Evolutionary conservation across 64 coral and sea anemone genomes (phyloP).

Genomic region (Pachyseris speciosa): DNA sequence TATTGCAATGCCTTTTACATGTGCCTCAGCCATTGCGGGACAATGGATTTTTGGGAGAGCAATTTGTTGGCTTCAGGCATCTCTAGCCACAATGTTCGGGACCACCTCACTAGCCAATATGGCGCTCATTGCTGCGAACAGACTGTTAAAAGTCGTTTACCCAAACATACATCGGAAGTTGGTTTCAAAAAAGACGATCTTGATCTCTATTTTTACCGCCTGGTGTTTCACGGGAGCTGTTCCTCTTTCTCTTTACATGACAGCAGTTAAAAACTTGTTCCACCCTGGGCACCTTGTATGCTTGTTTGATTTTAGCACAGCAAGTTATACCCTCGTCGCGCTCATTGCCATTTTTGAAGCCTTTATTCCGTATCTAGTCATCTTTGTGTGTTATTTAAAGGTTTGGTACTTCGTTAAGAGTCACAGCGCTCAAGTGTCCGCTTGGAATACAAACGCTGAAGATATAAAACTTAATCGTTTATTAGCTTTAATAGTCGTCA

Average conservation of each 20-base stretch:
- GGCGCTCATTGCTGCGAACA: conserved; percentile 8
- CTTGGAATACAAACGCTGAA: neutral
- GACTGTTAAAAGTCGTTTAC: conserved; percentile 29
- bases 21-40: neutral
- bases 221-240: conserved; percentile 12
- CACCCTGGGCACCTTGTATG: conserved; percentile 4
- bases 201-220: neutral
- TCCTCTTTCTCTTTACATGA: neutral
- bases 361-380: conserved; percentile 15
- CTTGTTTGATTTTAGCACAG: conserved; percentile 21
- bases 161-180: conserved; percentile 13
- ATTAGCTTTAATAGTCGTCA: neutral
- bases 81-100: conserved; percentile 8
- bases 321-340: neutral
- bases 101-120: neutral
- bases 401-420: conserved; percentile 5
- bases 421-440: neutral
- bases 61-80: conserved; percentile 12
- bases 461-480: conserved; percentile 5
- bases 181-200: neutral
- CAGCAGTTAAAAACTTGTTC: neutral
- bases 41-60: neutral
- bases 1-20: neutral
- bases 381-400: conserved; percentile 32
- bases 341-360: conserved; percentile 1